Base-by-base conservation (phyloP, 2,797 vertebrate species). In the Odontamblyopus rebecca region DNA sequence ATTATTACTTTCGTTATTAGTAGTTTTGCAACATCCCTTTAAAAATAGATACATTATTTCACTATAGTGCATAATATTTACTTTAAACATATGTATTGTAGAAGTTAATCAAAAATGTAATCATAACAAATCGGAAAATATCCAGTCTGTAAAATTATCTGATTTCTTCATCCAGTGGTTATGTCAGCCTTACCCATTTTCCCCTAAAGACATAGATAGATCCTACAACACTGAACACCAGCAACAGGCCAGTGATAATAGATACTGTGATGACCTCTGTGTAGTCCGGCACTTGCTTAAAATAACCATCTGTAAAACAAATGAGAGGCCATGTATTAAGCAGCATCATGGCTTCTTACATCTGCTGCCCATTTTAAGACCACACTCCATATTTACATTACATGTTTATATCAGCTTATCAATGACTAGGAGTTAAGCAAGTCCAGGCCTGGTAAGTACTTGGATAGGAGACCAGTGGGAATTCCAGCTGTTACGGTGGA, bases 151-250 rank as follows among this genome's bases (percentile, higher is more conserved):
- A 6, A 8, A n/a, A 54, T 12, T 26, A 3, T 26, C 27, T 30
- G 1, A 8, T 60, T 60, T 18, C 26, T 27, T 30, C 27, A 30
- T 15, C 2, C 12, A 30, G 29, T 30, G 13, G 4, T 19, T 19
- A 48, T 12, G 26, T 29, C 18, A 19, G 9, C 80, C 88, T 93
- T 86, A 93, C 93, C 91, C 81, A 82, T 82, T 81, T 35, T 85
- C 80, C 88, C 88, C 80, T 94, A 74, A 90, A 88, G 76, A 93
- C 72, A 76, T 80, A 89, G 29, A 89, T 30, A 0, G 93, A 91
- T 26, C 89, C 89, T 0, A 70, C 38, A 68, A 91, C 64, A 44
- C 88, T 92, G 83, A 93, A 90, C 48, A 93, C 38, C 64, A 94
- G 76, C 67, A 94, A 83, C 65, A 88, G 5, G 4, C 9, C 19